Evolutionary conservation across 2,888 invertebrate species (phyloP).

Genomic region (Polymixis flavicincta): DNA sequence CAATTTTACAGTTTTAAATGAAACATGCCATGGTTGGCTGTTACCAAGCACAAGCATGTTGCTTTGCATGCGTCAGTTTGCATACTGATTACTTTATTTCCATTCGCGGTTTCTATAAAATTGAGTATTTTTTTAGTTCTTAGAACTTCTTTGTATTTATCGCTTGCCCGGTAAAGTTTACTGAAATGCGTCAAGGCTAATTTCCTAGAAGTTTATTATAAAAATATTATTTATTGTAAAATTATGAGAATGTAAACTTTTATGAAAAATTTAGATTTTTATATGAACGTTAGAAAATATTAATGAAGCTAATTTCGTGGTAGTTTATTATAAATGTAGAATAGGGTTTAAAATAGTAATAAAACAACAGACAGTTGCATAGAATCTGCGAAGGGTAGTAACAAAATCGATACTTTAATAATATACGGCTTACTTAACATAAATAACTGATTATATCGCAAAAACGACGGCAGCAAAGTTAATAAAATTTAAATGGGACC

Average conservation of each 20-base stretch:
- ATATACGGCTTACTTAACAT: no score
- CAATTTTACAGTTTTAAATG: slow-evolving; percentile 65
- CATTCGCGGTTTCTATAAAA: slow-evolving; percentile 76
- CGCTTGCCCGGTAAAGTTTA: slow-evolving; percentile 53
- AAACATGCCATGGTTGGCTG: slow-evolving; percentile 69
- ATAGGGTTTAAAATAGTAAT: neutral
- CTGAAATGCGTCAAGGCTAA: slow-evolving; percentile 76
- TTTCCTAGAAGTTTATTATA: slow-evolving; percentile 45
- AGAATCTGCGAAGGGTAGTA: neutral
- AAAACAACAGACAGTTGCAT: neutral
- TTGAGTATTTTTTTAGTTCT: slow-evolving; percentile 69
- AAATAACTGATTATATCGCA: no score
- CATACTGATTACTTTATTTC: slow-evolving; percentile 71
- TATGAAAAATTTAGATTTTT: neutral
- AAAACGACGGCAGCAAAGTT: no score
- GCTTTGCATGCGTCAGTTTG: slow-evolving; percentile 70
- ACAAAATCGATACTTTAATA: no score
- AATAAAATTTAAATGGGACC: no score
- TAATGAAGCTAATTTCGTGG: no score
- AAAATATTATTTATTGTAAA: neutral
- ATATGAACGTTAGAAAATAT: neutral
- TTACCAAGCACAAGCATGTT: slow-evolving; percentile 75
- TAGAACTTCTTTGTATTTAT: slow-evolving; percentile 66
- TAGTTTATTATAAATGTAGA: no score
- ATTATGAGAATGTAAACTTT: neutral